Evolutionary conservation across 1,140 invertebrate genomes (phyloP), one percentile per base, ranked within the genome.

Genomic region (Cotesia glomerata): DNA sequence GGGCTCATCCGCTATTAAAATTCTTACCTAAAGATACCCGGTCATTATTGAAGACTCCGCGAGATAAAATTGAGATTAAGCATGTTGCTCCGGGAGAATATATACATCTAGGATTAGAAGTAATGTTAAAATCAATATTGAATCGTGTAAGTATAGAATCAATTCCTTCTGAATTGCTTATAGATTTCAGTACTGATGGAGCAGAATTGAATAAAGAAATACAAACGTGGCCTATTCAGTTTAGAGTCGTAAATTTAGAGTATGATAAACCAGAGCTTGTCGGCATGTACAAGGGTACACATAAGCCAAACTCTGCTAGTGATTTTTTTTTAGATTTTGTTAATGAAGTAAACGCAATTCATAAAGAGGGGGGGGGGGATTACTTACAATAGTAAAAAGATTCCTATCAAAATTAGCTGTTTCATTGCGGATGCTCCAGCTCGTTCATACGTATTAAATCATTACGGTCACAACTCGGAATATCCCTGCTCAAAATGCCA

Each of bases 401-500:
- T 71, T 63, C 39, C 56, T 3, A 39, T 68, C 2, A 9, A 1
- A 4, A 11, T 76, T 5, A 52, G 69, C 0, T 16, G 9, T 14
- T 76, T 76, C 16, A 69, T 72, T 26, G 73, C 69, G 16, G 73
- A 76, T 69, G 75, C 75, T 35, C 69, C 75, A 45, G 75, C 73
- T 26, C 35, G 73, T 11, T 35, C 70, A 9, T 72, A 74, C 7
- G 49, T 61, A 5, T 49, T 74, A 5, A 72, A 74, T 61, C 75
- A 76, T 59, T 1, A 51, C 4, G 63, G 68, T 13, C 75, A 74
- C 32, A 69, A n/a, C 8, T 66, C 71, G 4, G 0, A 11, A 1
- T n/a, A 61, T 1, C 69, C 71, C 7, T 77, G 75, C 63, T 78
- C 75, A 0, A 77, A 75, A 54, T 76, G 75, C 52, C 72, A 76